phyloP scores from a whole-genome alignment of 2,888 invertebrate genomes.

The Tetanocera ferruginea region DNA sequence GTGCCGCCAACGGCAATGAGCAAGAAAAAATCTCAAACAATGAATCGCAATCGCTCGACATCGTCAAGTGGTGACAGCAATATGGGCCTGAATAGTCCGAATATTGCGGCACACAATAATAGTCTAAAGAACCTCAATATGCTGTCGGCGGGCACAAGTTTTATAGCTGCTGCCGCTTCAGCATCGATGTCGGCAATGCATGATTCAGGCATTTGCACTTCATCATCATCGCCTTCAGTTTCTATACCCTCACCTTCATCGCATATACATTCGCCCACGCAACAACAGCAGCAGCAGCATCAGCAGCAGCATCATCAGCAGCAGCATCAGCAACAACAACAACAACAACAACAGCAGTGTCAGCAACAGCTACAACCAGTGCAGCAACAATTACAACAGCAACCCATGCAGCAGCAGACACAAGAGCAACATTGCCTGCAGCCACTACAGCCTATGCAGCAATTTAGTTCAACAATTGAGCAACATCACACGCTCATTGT shows the following conservation, averaged over 20 bases:
- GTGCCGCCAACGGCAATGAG: slow-evolving; percentile 15
- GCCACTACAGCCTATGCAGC: slow-evolving; percentile 49
- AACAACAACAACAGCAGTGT: slow-evolving; percentile 42
- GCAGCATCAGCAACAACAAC: slow-evolving; percentile 50
- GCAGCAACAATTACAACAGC: slow-evolving; percentile 36
- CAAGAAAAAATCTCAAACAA: slow-evolving; percentile 47
- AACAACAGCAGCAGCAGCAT: slow-evolving; percentile 47
- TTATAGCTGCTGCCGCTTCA: slow-evolving; percentile 22
- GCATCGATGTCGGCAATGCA: slow-evolving; percentile 61
- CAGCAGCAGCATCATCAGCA: slow-evolving; percentile 36
- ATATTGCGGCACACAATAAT: slow-evolving; percentile 43
- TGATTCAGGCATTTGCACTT: slow-evolving; percentile 68
- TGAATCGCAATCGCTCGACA: slow-evolving; percentile 66
- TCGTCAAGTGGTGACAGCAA: slow-evolving; percentile 70
- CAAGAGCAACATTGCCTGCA: slow-evolving; percentile 50
- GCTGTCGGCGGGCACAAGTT: slow-evolving; percentile 21
- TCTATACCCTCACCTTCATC: slow-evolving; percentile 67
- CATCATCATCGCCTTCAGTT: slow-evolving; percentile 68
- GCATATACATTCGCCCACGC: slow-evolving; percentile 66
- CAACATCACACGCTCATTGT: slow-evolving; percentile 32
- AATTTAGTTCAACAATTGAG: slow-evolving; percentile 25
- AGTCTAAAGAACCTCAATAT: slow-evolving; percentile 48
- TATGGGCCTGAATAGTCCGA: slow-evolving; percentile 65
- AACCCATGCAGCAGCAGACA: slow-evolving; percentile 50
- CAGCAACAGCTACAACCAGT: slow-evolving; percentile 49